phyloP scores from a whole-genome alignment of 2,797 vertebrate genomes.

The Adrianichthys oophorus region DNA sequence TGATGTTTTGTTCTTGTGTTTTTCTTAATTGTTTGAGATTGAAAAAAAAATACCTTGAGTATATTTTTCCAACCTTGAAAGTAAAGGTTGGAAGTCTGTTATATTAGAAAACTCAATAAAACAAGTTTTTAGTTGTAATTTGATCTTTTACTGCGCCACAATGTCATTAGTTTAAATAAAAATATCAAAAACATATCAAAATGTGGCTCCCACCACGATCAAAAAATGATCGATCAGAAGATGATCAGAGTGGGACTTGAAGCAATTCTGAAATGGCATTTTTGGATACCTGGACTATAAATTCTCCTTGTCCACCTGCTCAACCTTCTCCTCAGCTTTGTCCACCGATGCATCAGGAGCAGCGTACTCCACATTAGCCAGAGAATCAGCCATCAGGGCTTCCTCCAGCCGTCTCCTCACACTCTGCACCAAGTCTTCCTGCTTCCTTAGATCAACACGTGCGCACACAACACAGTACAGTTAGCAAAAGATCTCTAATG shows the following conservation, averaged over 20 bases:
- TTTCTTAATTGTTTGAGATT: too few species aligned
- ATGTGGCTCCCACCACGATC: too few species aligned
- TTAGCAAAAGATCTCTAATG: not conserved
- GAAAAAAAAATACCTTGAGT: too few species aligned
- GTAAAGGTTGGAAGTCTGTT: too few species aligned
- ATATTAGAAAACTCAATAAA: too few species aligned
- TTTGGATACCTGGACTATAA: constrained; percentile 80
- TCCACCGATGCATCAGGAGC: constrained; percentile 73
- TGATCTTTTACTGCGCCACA: too few species aligned
- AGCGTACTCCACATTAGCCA: constrained; percentile 90
- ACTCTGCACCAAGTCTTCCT: constrained; percentile 93
- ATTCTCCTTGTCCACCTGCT: constrained; percentile 69
- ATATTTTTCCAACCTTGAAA: too few species aligned
- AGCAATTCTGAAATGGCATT: not conserved
- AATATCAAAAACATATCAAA: too few species aligned
- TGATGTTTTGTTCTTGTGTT: too few species aligned
- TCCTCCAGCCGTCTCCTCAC: constrained; percentile 94
- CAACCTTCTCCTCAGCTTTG: constrained; percentile 57
- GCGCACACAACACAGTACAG: not conserved
- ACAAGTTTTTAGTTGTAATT: too few species aligned
- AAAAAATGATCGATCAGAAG: not conserved
- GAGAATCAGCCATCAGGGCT: constrained; percentile 93
- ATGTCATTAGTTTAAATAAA: too few species aligned
- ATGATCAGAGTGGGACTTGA: not conserved
- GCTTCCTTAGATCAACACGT: constrained; percentile 80